Conservation (phyloP, 2,113 vertebrate genomes). For the Recurvirostra avosetta region DNA sequence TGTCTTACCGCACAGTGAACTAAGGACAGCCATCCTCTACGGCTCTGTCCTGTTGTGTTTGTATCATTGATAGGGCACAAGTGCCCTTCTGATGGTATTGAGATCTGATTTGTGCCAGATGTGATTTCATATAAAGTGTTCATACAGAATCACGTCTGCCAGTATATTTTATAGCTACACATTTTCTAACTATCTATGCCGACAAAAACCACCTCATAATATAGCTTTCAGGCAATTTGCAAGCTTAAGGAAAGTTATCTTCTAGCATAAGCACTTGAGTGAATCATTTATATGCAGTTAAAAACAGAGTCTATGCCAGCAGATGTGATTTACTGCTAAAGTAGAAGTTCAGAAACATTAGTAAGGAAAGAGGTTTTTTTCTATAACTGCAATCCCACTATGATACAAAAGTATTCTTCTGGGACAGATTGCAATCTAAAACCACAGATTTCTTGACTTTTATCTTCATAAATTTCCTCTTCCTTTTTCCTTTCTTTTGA, state of each 20-base stretch:
- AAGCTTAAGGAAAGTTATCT: constrained; percentile 31
- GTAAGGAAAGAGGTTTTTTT: not conserved
- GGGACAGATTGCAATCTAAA: not conserved
- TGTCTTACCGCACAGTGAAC: not conserved
- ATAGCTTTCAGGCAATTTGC: constrained; percentile 28
- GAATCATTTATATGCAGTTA: constrained; percentile 38
- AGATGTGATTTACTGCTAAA: constrained; percentile 28
- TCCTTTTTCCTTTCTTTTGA: not conserved
- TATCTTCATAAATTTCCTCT: not conserved
- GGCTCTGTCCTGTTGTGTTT: not conserved
- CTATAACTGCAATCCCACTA: not conserved
- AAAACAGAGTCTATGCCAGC: not conserved
- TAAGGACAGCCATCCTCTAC: not conserved
- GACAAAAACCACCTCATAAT: not conserved
- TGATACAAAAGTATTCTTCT: not conserved
- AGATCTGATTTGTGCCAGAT: not conserved
- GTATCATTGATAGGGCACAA: not conserved
- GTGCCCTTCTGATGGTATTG: not conserved
- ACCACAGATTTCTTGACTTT: not conserved
- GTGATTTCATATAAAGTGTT: not conserved
- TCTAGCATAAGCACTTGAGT: constrained; percentile 5
- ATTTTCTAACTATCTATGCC: not conserved
- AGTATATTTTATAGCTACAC: not conserved
- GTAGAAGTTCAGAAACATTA: not conserved
- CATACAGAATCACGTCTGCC: not conserved